Evolutionary conservation across 2,113 vertebrate species (phyloP), one percentile per base, ranked within the genome.

Genomic region (Phrynosoma blainvillii): DNA sequence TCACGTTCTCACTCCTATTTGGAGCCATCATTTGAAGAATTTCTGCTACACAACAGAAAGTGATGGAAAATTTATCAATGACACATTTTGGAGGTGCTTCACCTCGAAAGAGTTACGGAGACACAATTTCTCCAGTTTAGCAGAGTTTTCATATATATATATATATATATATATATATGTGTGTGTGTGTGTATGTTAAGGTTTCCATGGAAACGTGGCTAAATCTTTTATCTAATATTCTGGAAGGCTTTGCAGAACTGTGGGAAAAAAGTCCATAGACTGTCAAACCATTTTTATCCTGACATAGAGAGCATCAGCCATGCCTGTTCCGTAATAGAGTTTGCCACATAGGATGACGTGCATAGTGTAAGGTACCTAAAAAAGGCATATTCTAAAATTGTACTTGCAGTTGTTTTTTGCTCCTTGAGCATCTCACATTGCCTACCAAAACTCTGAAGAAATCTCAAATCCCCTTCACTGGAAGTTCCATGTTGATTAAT

Each of bases 141-240:
- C 90, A 95, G 90, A 82, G 84, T 94, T 94, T 92, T 21, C 47
- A 30, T 71, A 71, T 5, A 71, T 18, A 79, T 9, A n/a, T 18
- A 59, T 12, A 30, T 71, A 71, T 5, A 71, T 18, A 79, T 9
- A n/a, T 18, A 59, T 12, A 16, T 95, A 92, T 85, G 7, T 89
- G 94, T 36, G 36, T 36, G 36, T 36, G 36, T 36, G 36, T 36
- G 36, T 36, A 2, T 36, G 90, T 71, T 95, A 91, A 21, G n/a
- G 96, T 97, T 97, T 92, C 96, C 95, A 96, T 96, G 92, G 96
- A 92, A 97, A 97, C 95, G 79, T 94, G 94, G 94, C 93, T 92
- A 93, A 96, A 94, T 93, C 91, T 90, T 96, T 95, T 90, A 93
- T 96, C 90, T 93, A 90, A 87, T 87, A 92, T 96, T 92, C 91